These are phyloP conservation scores for Dicyrtomina minuta DNA, from an alignment of 2,888 invertebrate species.

Conservation along the genomic window DNA sequence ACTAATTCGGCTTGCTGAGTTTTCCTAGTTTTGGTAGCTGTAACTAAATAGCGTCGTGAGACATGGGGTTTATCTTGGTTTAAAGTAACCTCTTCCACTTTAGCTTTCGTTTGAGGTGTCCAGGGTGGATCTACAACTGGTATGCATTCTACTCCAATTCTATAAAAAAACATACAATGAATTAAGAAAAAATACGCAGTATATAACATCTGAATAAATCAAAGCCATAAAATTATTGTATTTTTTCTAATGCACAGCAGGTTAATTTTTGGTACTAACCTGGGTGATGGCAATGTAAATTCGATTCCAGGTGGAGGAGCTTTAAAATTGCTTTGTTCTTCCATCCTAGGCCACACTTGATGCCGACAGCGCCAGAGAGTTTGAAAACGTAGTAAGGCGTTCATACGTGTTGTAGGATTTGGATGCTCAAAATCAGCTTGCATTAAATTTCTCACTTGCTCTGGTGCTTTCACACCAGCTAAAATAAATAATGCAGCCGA, in stretches of 20 bases:
- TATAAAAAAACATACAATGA: slow-evolving; percentile 20
- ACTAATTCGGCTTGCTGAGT: slow-evolving; percentile 99
- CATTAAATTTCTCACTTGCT: slow-evolving; percentile 85
- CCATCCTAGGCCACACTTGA: slow-evolving; percentile 99
- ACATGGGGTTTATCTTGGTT: slow-evolving; percentile 73
- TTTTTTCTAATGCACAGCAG: too few species aligned
- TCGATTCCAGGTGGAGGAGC: slow-evolving; percentile 99
- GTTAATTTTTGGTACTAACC: slow-evolving; percentile 27
- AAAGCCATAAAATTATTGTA: too few species aligned
- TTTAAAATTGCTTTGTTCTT: slow-evolving; percentile 93
- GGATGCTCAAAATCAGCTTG: slow-evolving; percentile 80
- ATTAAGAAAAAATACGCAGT: not conserved
- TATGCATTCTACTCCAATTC: slow-evolving; percentile 92
- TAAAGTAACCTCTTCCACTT: slow-evolving; percentile 97
- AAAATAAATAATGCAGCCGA: slow-evolving; percentile 87
- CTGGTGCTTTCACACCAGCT: slow-evolving; percentile 87
- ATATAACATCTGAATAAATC: not conserved
- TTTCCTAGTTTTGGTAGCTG: slow-evolving; percentile 96
- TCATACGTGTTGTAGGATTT: slow-evolving; percentile 78
- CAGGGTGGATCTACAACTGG: slow-evolving; percentile 98
- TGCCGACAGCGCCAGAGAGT: slow-evolving; percentile 94
- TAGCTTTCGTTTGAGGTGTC: slow-evolving; percentile 96
- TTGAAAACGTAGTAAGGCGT: slow-evolving; percentile 75
- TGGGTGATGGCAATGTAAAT: slow-evolving; percentile 97
- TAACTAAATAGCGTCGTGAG: slow-evolving; percentile 83